These are phyloP conservation scores for Poeciliopsis gracilis DNA, from an alignment of 2,797 vertebrate genomes.

Conservation along the genomic window DNA sequence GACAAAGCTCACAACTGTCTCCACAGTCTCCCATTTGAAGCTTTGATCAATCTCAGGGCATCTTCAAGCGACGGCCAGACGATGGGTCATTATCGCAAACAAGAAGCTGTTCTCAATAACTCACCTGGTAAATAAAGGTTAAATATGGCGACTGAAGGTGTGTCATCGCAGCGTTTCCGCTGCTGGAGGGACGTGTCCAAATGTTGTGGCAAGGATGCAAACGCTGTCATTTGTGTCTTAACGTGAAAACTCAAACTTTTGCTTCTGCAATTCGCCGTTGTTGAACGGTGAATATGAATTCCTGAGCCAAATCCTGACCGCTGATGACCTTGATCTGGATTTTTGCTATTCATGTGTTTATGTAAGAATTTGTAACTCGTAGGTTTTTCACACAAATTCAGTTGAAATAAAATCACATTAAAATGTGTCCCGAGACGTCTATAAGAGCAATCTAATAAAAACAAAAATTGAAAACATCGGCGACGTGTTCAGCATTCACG, in stretches of 20 bases:
- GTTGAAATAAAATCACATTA: neutral
- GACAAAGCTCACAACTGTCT: slow-evolving; percentile 17
- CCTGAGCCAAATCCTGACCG: neutral
- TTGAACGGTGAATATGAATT: neutral
- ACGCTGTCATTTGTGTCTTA: neutral
- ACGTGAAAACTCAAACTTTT: neutral
- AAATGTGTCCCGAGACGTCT: neutral
- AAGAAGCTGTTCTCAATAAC: too few species aligned
- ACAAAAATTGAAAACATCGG: neutral
- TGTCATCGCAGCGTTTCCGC: neutral
- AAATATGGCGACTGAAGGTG: neutral
- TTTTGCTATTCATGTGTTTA: neutral
- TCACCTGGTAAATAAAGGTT: too few species aligned
- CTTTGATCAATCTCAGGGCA: neutral
- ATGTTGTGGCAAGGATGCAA: neutral
- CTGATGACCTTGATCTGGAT: neutral
- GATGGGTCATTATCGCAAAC: too few species aligned
- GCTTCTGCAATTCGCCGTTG: neutral
- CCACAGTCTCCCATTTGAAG: slow-evolving; percentile 3
- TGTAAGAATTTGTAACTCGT: neutral
- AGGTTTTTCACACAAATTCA: neutral
- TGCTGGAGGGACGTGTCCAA: neutral
- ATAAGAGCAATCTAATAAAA: neutral
- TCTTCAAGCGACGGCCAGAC: neutral
- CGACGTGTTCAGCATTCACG: neutral